Evolutionary conservation across 2,888 invertebrate genomes (phyloP).

Genomic region (Hypolimnas misippus): DNA sequence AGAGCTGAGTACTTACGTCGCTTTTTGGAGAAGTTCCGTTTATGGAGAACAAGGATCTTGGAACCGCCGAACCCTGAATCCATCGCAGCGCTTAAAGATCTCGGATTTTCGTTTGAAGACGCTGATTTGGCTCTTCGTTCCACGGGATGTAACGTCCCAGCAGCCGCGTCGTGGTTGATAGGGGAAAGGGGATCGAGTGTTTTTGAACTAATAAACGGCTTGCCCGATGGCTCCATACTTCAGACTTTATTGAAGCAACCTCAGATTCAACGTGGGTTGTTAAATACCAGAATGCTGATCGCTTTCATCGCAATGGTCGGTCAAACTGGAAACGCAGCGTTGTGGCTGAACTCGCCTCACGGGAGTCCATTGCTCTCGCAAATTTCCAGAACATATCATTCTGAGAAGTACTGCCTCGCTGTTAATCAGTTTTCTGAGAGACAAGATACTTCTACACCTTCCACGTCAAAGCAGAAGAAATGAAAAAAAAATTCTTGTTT

Average conservation of each 20-base stretch:
- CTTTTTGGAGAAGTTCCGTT: slow-evolving; percentile 72
- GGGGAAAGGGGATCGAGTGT: slow-evolving; percentile 76
- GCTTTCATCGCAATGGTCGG: slow-evolving; percentile 79
- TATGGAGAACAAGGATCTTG: slow-evolving; percentile 65
- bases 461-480: slow-evolving; percentile 64
- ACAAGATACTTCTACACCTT: slow-evolving; percentile 53
- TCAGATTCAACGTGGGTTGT: slow-evolving; percentile 71
- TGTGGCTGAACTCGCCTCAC: slow-evolving; percentile 77
- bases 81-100: slow-evolving; percentile 59
- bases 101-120: slow-evolving; percentile 66
- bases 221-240: slow-evolving; percentile 71
- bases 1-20: slow-evolving; percentile 69
- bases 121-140: slow-evolving; percentile 65
- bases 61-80: slow-evolving; percentile 67
- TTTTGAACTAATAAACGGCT: slow-evolving; percentile 70
- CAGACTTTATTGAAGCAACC: slow-evolving; percentile 73
- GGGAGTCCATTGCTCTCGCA: slow-evolving; percentile 75
- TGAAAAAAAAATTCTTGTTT: slow-evolving; percentile 37
- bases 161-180: slow-evolving; percentile 73
- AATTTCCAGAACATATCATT: slow-evolving; percentile 77
- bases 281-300: slow-evolving; percentile 75
- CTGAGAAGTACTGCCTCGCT: slow-evolving; percentile 77
- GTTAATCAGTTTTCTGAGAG: slow-evolving; percentile 77
- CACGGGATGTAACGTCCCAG: slow-evolving; percentile 74
- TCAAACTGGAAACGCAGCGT: slow-evolving; percentile 69